Evolutionary conservation across 2,888 invertebrate species (phyloP).

Genomic region (Glyphotaelius pellucidus): DNA sequence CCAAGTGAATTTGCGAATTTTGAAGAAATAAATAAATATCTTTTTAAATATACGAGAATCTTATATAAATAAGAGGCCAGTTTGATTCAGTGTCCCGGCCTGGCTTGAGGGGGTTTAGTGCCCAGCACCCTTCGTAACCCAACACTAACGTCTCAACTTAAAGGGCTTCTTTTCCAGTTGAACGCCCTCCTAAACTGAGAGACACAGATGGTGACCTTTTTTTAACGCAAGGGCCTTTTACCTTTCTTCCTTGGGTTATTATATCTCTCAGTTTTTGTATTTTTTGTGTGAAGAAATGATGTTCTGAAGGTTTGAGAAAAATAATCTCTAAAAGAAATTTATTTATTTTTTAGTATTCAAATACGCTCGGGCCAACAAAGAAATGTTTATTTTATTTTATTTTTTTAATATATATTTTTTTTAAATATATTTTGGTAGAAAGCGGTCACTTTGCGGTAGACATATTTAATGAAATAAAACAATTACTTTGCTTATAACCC

Average conservation of each 20-base stretch:
- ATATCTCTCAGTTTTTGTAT: background rate
- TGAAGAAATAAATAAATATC: no score
- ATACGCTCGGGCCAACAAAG: no score
- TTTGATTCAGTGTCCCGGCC: no score
- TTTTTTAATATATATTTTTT: no score
- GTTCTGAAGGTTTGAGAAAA: background rate
- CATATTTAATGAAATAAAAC: no score
- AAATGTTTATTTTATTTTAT: no score
- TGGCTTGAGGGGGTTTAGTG: background rate
- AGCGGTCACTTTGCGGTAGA: no score
- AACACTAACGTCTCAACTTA: background rate
- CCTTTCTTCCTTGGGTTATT: background rate
- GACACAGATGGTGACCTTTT: background rate
- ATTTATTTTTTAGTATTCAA: background rate
- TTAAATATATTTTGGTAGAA: no score
- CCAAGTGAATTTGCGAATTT: no score
- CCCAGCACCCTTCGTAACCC: background rate
- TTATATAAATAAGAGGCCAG: no score
- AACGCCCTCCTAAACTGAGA: background rate
- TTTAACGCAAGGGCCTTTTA: background rate
- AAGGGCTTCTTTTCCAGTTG: background rate
- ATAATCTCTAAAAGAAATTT: background rate
- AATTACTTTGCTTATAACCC: no score
- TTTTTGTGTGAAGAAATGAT: background rate
- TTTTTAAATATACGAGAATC: no score